Conservation (phyloP, 2,797 vertebrate species). For the Micropoecilia bifurca region DNA sequence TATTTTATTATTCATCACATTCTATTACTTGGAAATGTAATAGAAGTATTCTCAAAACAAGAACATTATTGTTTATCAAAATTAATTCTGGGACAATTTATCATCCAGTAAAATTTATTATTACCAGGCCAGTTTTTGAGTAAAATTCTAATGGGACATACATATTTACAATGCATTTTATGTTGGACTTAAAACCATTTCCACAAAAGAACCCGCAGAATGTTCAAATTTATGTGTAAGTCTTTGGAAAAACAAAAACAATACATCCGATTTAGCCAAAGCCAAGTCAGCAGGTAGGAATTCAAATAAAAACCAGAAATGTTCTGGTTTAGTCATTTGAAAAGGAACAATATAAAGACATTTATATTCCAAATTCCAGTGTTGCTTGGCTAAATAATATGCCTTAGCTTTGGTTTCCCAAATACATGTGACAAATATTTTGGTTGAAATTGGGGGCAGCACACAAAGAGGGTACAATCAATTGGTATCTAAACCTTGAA, state of each 20-base stretch:
- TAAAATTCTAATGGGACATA: too few relatives aligned
- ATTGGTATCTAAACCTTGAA: slow-evolving; percentile 75
- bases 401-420: background rate
- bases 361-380: background rate
- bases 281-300: background rate
- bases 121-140: too few relatives aligned
- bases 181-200: background rate
- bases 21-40: too few relatives aligned
- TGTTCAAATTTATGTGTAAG: background rate
- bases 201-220: background rate
- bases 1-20: too few relatives aligned
- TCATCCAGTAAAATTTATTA: too few relatives aligned
- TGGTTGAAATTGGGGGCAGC: slow-evolving; percentile 21
- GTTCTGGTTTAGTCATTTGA: background rate
- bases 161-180: background rate
- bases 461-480: slow-evolving; percentile 67
- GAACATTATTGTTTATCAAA: too few relatives aligned
- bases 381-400: background rate
- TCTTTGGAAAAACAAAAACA: background rate
- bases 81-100: too few relatives aligned
- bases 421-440: slow-evolving; percentile 23
- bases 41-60: too few relatives aligned
- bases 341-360: background rate
- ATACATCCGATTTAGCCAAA: background rate
- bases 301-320: background rate